Percentiles rank a stretch among this genome's conserved stretches.
Evolutionary conservation across 2,113 vertebrate species (phyloP).

Genomic region (Pterocles orientalis): DNA sequence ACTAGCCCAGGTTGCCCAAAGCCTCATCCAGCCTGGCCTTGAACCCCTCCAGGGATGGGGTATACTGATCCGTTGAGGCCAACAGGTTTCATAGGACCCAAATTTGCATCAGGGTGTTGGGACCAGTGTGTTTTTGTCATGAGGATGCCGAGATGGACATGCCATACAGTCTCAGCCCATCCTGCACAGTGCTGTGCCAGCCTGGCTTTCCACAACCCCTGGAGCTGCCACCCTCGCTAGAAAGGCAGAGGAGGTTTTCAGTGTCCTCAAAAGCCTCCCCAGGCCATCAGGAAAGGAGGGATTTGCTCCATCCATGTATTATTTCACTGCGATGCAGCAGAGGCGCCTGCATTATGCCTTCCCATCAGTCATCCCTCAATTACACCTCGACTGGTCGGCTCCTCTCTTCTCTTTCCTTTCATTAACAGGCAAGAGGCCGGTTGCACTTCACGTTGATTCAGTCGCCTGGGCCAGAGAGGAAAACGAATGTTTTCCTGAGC

Average conservation of each 20-base stretch:
- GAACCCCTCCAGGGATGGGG: too few species aligned
- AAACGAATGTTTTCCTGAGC: background rate
- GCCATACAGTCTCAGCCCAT: background rate
- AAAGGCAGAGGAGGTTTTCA: fast-evolving
- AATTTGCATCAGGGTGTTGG: background rate
- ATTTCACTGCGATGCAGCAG: fast-evolving
- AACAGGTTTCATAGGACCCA: background rate
- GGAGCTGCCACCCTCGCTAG: background rate
- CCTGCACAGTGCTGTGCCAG: background rate
- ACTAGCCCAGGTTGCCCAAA: too few species aligned
- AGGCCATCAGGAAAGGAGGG: background rate
- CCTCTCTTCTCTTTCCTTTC: background rate
- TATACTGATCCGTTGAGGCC: background rate
- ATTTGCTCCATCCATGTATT: background rate
- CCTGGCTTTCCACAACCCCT: background rate
- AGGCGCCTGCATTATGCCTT: background rate
- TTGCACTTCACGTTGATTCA: background rate
- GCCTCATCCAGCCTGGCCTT: too few species aligned
- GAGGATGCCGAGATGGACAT: fast-evolving
- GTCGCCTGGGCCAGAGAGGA: background rate
- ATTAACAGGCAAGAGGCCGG: background rate
- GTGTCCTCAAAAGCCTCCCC: background rate
- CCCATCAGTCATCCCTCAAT: background rate
- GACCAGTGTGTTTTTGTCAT: background rate
- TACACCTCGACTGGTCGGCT: background rate